Evolutionary conservation across 2,797 vertebrate genomes (phyloP), one percentile per base, ranked within the genome.

Genomic region (Chlorospingus flavigularis): DNA sequence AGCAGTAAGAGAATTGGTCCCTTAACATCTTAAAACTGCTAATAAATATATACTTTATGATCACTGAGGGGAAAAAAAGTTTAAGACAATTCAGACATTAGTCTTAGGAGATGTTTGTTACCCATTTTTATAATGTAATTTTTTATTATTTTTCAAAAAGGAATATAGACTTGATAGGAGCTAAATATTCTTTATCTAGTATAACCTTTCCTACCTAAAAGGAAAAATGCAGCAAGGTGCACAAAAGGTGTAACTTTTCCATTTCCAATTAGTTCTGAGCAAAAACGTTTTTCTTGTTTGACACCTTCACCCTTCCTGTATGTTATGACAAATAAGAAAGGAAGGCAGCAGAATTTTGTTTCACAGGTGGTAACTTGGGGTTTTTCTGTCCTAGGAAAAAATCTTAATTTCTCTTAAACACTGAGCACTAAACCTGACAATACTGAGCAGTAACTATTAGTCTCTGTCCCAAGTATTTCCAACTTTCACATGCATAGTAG

Each of bases 331-430:
- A 0, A 0, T 17, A 33, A 23, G 40, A 53, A 54, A 67, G n/a
- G 51, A 42, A 86, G 19, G 53, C 33, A 54, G 51, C 8, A 62
- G 31, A 58, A 35, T 54, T 62, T n/a, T n/a, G 21, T 50, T 58
- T 58, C 30, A 35, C 10, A 51, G 11, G 17, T n/a, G 10, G 3
- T 37, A 75, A n/a, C 6, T 0, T 13, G 5, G 4, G 0, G 0
- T 9, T 61, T 24, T 72, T 37, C 54, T 73, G 23, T 40, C 42
- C 24, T 50, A 26, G 48, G 14, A 30, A 35, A 35, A 62, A 31
- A 50, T 21, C 50, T 31, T 53, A 18, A 58, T 51, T 13, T 61
- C 19, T 65, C 13, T 26, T 70, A 14, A 85, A 33, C 17, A 43
- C 10, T 24, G 58, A 72, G 8, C 33, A 28, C 17, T n/a, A 42